These are phyloP conservation scores for Dolichoris vasculosae DNA, from an alignment of 1,140 invertebrate genomes.

Conservation along the genomic window DNA sequence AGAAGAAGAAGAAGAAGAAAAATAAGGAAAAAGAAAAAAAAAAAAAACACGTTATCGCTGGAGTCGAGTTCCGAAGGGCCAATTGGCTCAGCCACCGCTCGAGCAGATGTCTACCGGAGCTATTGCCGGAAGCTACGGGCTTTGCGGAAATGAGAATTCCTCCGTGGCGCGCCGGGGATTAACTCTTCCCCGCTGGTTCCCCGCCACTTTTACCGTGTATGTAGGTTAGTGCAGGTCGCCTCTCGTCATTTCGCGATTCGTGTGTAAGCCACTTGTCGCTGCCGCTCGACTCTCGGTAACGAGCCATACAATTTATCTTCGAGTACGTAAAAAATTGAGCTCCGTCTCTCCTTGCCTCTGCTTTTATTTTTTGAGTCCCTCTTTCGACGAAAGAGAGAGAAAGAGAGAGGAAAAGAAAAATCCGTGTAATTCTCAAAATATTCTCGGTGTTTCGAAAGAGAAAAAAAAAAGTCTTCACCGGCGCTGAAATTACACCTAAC, in stretches of 20 bases:
- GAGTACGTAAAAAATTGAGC: too few relatives aligned
- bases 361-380: not conserved
- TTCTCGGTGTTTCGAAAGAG: too few relatives aligned
- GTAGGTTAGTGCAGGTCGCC: constrained; percentile 52
- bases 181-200: constrained; percentile 63
- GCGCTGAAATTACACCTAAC: not conserved
- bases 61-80: not conserved
- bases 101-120: not conserved
- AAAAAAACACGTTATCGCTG: too few relatives aligned
- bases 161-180: constrained; percentile 55
- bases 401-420: too few relatives aligned
- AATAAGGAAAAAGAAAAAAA: too few relatives aligned
- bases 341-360: not conserved
- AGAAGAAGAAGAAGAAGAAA: too few relatives aligned
- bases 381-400: too few relatives aligned
- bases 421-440: too few relatives aligned
- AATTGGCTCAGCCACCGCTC: constrained; percentile 5
- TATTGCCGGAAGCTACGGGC: constrained; percentile 67
- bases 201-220: constrained; percentile 49
- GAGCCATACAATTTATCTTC: too few relatives aligned
- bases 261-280: not conserved
- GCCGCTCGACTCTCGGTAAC: not conserved
- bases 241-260: constrained; percentile 24
- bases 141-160: constrained; percentile 72
- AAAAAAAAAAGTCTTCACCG: too few relatives aligned